Evolutionary conservation across 2,113 vertebrate species (phyloP).

Genomic region (Elaphurus davidianus): DNA sequence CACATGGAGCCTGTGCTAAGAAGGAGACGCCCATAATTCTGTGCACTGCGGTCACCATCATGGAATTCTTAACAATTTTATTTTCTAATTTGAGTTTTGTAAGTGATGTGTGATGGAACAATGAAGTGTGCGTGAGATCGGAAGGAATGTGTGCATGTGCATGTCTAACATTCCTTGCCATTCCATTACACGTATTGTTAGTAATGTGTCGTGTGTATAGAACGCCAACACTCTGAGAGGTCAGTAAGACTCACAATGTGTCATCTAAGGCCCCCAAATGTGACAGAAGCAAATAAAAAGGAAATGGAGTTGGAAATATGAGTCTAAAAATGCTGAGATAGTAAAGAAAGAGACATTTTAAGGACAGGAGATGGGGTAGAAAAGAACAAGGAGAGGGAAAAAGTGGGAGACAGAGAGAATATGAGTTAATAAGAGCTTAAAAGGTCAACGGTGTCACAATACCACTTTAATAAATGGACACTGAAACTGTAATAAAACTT

Average conservation of each 20-base stretch:
- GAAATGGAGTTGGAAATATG: background rate
- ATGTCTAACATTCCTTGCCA: too few relatives aligned
- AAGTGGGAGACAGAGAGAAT: background rate
- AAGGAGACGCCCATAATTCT: background rate
- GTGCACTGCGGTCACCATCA: background rate
- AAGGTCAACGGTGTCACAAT: background rate
- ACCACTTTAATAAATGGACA: background rate
- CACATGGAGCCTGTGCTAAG: too few relatives aligned
- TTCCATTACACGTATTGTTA: background rate
- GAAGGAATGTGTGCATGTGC: background rate
- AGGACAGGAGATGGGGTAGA: background rate
- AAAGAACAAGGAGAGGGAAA: background rate
- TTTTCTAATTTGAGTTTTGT: background rate
- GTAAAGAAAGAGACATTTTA: background rate
- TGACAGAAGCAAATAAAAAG: background rate
- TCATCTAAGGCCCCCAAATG: background rate
- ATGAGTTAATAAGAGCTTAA: background rate
- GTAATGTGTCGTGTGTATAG: background rate
- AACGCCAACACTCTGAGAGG: too few relatives aligned
- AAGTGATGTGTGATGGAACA: background rate
- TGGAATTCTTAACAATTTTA: background rate
- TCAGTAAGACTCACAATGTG: background rate
- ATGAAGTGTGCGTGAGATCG: fast-evolving
- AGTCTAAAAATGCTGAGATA: background rate
- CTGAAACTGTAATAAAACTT: background rate